Base-by-base conservation (phyloP, 1,140 invertebrate species). In the Oryctes rhinoceros region DNA sequence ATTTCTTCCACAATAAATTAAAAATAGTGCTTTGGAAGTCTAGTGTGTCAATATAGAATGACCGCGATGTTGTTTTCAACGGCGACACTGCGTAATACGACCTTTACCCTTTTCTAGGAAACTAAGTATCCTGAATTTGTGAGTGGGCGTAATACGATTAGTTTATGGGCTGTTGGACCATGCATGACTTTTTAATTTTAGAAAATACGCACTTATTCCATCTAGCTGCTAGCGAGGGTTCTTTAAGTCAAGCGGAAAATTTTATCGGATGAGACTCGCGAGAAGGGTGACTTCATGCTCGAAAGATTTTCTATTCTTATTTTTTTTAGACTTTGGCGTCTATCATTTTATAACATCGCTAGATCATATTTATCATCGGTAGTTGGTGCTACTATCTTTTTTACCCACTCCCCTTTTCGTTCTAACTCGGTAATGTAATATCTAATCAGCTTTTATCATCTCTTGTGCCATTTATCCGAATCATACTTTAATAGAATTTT, bases 41-140 rank as follows among this genome's bases (percentile, higher is more conserved):
- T 59, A 59, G 53, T 59, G 53, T 18, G 53, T 5, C n/a, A 59
- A 59, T 18, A 53, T n/a, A 59, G 13, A 59, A 59, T n/a, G 6
- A 3, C 3, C 3, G 7, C 39, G 39, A 39, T 39, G 39, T 59
- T 4, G 18, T 59, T 10, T 59, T 59, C n/a, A 18, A 1, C 53
- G 53, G n/a, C 53, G n/a, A 59, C 53, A 18, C 53, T 59, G 53
- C 53, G 53, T 59, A 59, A 59, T 59, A 59, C 53, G 53, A 59
- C 53, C 18, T 59, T 59, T 18, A 4, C 53, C 53, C 53, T 59
- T 59, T 59, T n/a, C n/a, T 15, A 59, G 53, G 18, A 59, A 59
- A 18, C 18, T 10, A 15, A 15, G 5, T 15, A 15, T 2, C 15
- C 5, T 59, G 13, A 59, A n/a, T 59, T 4, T 49, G 48, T 59